Conservation (phyloP, 2,797 vertebrate species). For the Anabas testudineus region DNA sequence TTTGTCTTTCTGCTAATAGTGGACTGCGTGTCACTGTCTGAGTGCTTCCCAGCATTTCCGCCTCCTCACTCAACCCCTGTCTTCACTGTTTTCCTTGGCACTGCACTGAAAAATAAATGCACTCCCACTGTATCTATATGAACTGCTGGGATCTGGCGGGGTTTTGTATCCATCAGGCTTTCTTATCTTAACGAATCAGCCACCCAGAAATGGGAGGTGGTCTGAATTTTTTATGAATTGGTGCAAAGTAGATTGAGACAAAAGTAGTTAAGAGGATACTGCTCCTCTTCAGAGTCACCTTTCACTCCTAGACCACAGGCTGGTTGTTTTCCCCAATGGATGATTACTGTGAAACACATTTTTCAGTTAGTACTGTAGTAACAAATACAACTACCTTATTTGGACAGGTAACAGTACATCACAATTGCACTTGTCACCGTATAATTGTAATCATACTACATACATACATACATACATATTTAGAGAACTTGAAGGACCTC, state of each 20-base stretch:
- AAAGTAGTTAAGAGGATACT: conserved; percentile 60
- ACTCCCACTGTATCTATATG: conserved; percentile 56
- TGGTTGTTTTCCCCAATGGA: conserved; percentile 45
- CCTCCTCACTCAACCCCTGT: conserved; percentile 51
- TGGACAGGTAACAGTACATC: too few relatives aligned
- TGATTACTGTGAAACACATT: conserved; percentile 9
- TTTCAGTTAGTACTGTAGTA: not conserved
- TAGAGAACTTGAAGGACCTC: not conserved
- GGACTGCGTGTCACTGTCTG: conserved; percentile 45
- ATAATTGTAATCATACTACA: too few relatives aligned
- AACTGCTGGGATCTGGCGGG: conserved; percentile 56
- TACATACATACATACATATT: too few relatives aligned
- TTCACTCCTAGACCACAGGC: conserved; percentile 45
- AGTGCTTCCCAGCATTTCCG: conserved; percentile 65
- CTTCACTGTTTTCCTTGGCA: conserved; percentile 50
- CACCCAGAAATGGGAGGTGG: conserved; percentile 67
- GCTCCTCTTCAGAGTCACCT: conserved; percentile 44
- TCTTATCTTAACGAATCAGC: conserved; percentile 70
- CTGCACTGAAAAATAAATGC: conserved; percentile 74
- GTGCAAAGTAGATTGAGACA: conserved; percentile 65
- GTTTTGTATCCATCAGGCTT: conserved; percentile 66
- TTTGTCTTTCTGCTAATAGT: conserved; percentile 49
- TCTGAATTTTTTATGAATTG: conserved; percentile 75
- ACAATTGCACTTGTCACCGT: too few relatives aligned
- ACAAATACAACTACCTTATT: not conserved